These are phyloP conservation scores for Anguilla marmorata DNA, from an alignment of 2,797 vertebrate genomes.

Conservation along the genomic window DNA sequence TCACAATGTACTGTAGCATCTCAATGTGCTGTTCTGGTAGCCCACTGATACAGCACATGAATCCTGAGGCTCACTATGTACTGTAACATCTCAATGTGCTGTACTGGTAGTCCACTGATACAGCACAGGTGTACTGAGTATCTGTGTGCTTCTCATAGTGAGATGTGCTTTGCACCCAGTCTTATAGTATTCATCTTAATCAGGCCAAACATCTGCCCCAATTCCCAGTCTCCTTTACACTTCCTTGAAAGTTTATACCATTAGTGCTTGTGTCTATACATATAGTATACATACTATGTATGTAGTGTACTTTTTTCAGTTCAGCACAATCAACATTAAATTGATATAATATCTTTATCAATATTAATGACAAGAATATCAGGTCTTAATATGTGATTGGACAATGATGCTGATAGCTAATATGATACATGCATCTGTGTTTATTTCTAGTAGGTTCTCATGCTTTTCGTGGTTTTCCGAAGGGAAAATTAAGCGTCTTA, in stretches of 20 bases:
- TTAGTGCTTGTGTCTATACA: not conserved
- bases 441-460: too few relatives aligned
- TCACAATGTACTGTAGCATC: slow-evolving; percentile 48
- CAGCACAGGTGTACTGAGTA: too few relatives aligned
- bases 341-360: not conserved
- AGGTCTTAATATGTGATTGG: too few relatives aligned
- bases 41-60: slow-evolving; percentile 73
- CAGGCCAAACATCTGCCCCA: slow-evolving; percentile 77
- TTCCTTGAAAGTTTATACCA: slow-evolving; percentile 52
- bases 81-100: slow-evolving; percentile 43
- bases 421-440: too few relatives aligned
- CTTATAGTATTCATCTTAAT: slow-evolving; percentile 77
- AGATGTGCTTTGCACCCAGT: slow-evolving; percentile 59
- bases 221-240: slow-evolving; percentile 71
- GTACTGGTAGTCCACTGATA: slow-evolving; percentile 57
- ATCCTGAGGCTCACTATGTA: slow-evolving; percentile 54
- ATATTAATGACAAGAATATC: too few relatives aligned
- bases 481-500: not conserved
- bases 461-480: not conserved
- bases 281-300: too few relatives aligned
- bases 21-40: not conserved
- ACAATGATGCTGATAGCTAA: too few relatives aligned
- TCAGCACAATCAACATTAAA: not conserved
- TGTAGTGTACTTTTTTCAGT: too few relatives aligned
- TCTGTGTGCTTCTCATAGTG: too few relatives aligned